Evolutionary conservation across 2,113 vertebrate genomes (phyloP), one percentile per base, ranked within the genome.

Genomic region (Heterotilapia buettikoferi): DNA sequence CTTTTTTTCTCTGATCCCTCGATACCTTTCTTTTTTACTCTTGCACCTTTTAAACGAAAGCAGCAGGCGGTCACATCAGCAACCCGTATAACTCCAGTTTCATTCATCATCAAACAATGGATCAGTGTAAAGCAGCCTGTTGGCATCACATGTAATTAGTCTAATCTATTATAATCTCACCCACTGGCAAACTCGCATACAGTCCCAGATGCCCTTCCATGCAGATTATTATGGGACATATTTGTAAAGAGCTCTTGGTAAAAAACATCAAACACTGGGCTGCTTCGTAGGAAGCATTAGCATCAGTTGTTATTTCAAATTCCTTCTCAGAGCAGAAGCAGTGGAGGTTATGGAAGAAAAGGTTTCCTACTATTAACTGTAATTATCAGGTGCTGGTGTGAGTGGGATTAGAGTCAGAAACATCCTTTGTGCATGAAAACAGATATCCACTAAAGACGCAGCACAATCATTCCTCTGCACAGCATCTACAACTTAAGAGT

Each of bases 61-160:
- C 45, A 85, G 50, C 57, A 71, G 82, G 19, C 45, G 68, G 56
- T 73, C 73, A 79, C 86, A 86, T 57, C 79, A 80, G 53, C 36
- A 33, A 80, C 61, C 50, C 21, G 47, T 33, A 88, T 36, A 43
- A 19, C 10, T 33, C 29, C 6, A 66, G 21, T 87, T 87, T 84
- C 61, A 92, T 84, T 91, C 84, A 88, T 87, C 36, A 43, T 80
- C 81, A 84, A 81, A 90, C 90, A 88, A 79, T 81, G 26, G 84
- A 83, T 82, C 80, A 76, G 40, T 21, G 7, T 63, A 82, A 53
- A 45, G 43, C 73, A 80, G 21, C 9, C 82, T 50, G 88, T 89
- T 87, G 85, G 85, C 14, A 84, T 92, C 50, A 88, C 53, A 84
- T 83, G 79, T 78, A 90, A 91, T 90, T 80, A 85, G 84, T 85